Evolutionary conservation across 2,113 vertebrate genomes (phyloP).

Genomic region (Serranochromis macrocephalus): DNA sequence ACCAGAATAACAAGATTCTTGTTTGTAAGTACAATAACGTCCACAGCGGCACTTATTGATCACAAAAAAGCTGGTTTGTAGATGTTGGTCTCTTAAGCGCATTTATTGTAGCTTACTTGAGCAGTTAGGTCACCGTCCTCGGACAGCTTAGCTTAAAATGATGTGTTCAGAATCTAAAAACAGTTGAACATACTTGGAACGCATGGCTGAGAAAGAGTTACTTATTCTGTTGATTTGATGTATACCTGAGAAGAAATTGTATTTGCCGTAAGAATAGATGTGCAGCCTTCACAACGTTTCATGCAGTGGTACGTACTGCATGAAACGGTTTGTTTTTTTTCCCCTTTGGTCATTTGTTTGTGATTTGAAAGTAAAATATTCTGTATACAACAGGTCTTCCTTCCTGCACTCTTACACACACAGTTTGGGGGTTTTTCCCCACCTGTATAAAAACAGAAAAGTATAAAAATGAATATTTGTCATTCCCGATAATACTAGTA

Average conservation of each 20-base stretch:
- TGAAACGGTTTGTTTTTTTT: neutral
- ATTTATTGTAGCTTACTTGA: neutral
- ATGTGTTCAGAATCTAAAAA: neutral
- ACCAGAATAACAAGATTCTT: neutral
- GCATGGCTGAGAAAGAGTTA: neutral
- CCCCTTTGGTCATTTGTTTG: neutral
- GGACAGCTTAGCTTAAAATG: neutral
- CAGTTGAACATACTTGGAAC: neutral
- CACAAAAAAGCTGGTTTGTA: neutral
- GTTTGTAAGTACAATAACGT: neutral
- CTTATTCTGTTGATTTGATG: neutral
- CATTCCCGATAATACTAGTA: neutral
- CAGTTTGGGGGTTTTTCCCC: rapidly evolving
- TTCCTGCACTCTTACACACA: neutral
- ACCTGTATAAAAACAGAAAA: neutral
- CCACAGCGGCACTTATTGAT: neutral
- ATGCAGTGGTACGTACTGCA: neutral
- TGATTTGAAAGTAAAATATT: constrained; percentile 30
- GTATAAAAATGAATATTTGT: neutral
- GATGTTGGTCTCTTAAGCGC: neutral
- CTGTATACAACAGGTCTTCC: neutral
- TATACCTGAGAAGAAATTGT: neutral
- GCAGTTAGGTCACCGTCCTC: neutral
- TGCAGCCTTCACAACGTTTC: neutral
- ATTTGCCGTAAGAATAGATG: neutral